Evolutionary conservation across 1,140 invertebrate species (phyloP).

Genomic region (Aphis craccivora): DNA sequence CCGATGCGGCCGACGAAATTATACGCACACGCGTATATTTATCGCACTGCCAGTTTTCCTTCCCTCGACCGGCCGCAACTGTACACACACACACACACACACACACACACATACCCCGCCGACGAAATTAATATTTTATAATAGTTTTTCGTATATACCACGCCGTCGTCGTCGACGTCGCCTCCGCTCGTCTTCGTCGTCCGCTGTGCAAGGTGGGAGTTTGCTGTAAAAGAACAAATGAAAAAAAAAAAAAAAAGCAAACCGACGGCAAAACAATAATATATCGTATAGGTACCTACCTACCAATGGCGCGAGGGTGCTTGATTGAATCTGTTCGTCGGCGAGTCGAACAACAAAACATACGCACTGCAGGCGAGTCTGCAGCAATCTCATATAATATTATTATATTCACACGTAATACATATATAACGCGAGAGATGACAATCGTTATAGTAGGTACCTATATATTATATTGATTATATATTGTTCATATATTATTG

Average conservation of each 20-base stretch:
- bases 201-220: too few species aligned
- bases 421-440: neutral
- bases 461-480: neutral
- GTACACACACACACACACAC: neutral
- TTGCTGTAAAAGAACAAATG: neutral
- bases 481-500: neutral
- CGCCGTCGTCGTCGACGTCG: neutral
- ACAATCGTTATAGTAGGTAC: neutral
- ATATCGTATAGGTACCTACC: neutral
- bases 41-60: neutral
- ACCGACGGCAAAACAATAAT: neutral
- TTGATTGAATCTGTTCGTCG: slow-evolving; percentile 2
- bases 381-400: neutral
- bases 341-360: neutral
- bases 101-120: neutral
- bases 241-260: slow-evolving; percentile 9
- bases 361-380: neutral
- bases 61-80: neutral
- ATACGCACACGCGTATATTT: slow-evolving; percentile 25
- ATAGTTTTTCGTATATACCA: neutral
- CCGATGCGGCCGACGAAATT: slow-evolving; percentile 35
- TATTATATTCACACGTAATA: too few species aligned
- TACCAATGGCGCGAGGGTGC: neutral
- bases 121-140: slow-evolving; percentile 27
- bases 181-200: neutral